Evolutionary conservation across 2,113 vertebrate genomes (phyloP).

Genomic region (Danio rerio): GRCz12tu NC_133195.1:27655001-27655500

Average conservation of each 20-base stretch:
- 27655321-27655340: background rate
- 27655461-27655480: too few relatives aligned
- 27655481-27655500: too few relatives aligned
- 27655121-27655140: conserved; percentile 68
- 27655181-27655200: conserved; percentile 53
- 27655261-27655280: conserved; percentile 7
- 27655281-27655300: background rate
- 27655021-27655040: background rate
- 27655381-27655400: too few relatives aligned
- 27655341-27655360: background rate
- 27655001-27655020: conserved; percentile 7
- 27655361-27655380: too few relatives aligned
- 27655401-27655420: too few relatives aligned
- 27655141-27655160: conserved; percentile 52
- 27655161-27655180: conserved; percentile 52
- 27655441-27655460: too few relatives aligned
- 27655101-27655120: conserved; percentile 62
- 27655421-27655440: too few relatives aligned
- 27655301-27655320: background rate
- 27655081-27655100: conserved; percentile 60
- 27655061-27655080: conserved; percentile 29
- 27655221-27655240: conserved; percentile 1
- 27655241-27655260: background rate
- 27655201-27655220: conserved; percentile 1
- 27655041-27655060: conserved; percentile 15